These are phyloP conservation scores for Oryzias woworae DNA, from an alignment of 2,113 vertebrate species.

Conservation along the genomic window DNA sequence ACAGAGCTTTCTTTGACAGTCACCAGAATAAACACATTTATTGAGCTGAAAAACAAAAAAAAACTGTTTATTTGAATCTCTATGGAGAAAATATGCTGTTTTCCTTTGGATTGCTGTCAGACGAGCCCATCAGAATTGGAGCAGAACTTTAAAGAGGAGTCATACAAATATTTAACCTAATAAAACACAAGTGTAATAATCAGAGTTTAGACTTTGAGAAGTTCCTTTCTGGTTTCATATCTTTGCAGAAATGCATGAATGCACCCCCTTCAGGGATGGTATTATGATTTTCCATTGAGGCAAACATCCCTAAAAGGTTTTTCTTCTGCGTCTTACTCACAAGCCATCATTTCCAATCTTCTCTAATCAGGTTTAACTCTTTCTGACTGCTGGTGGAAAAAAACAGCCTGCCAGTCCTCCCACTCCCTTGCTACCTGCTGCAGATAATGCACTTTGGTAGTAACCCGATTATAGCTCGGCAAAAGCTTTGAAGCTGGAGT, in stretches of 20 bases:
- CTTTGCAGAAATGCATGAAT: not conserved
- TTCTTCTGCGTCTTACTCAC: constrained; percentile 39
- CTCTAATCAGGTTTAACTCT: constrained; percentile 61
- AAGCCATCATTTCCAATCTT: constrained; percentile 49
- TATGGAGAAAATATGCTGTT: too few species aligned
- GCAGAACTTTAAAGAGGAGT: too few species aligned
- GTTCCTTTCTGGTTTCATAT: not conserved
- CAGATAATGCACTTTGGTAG: constrained; percentile 48
- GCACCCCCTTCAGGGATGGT: not conserved
- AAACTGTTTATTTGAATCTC: too few species aligned
- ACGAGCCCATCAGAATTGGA: too few species aligned
- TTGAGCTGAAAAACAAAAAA: too few species aligned
- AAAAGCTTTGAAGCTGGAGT: constrained; percentile 45
- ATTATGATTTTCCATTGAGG: constrained; percentile 35
- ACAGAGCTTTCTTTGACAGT: too few species aligned
- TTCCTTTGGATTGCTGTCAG: too few species aligned
- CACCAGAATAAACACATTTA: too few species aligned
- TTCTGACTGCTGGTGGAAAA: constrained; percentile 18
- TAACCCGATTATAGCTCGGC: constrained; percentile 58
- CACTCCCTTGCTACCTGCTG: constrained; percentile 51
- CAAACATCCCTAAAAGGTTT: constrained; percentile 9
- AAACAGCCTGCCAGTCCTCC: constrained; percentile 44
- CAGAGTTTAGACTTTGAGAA: too few species aligned
- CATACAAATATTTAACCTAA: too few species aligned
- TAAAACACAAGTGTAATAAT: too few species aligned